Conservation (phyloP, 2,888 invertebrate species). For the Eupeodes latifasciatus region DNA sequence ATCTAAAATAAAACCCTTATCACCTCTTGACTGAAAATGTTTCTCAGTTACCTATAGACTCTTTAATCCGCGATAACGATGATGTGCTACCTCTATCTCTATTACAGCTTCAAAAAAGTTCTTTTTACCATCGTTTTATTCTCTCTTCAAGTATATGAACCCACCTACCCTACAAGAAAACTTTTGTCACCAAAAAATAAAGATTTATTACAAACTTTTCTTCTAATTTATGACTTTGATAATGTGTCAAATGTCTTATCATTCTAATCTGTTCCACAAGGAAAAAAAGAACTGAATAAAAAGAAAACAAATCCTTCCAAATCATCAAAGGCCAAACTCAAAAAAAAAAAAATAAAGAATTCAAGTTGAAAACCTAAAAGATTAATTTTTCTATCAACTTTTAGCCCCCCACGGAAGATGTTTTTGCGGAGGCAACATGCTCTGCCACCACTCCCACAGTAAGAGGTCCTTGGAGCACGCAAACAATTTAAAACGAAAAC, state of each 20-base stretch:
- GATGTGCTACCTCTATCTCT: no score
- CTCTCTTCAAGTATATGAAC: background rate
- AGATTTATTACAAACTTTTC: conserved; percentile 58
- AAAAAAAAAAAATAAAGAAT: conserved; percentile 24
- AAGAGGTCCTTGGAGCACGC: background rate
- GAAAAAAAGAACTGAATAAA: background rate
- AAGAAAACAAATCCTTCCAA: background rate
- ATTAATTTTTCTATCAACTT: conserved; percentile 27
- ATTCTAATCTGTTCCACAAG: conserved; percentile 35
- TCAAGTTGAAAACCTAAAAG: conserved; percentile 27
- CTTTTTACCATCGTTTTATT: background rate
- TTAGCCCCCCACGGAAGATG: background rate
- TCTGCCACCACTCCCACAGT: no score
- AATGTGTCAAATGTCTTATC: conserved; percentile 67
- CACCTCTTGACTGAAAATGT: background rate
- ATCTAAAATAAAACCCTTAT: background rate
- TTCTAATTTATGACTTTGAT: conserved; percentile 68
- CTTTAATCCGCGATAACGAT: conserved; percentile 16
- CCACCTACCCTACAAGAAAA: background rate
- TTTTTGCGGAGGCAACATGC: no score
- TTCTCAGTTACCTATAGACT: conserved; percentile 17
- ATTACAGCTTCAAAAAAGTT: background rate
- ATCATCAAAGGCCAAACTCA: background rate
- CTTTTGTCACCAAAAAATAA: conserved; percentile 55
- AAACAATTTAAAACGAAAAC: conserved; percentile 34